Base-by-base conservation (phyloP, 1,140 invertebrate genomes). In the Drosophila setifemur region DNA sequence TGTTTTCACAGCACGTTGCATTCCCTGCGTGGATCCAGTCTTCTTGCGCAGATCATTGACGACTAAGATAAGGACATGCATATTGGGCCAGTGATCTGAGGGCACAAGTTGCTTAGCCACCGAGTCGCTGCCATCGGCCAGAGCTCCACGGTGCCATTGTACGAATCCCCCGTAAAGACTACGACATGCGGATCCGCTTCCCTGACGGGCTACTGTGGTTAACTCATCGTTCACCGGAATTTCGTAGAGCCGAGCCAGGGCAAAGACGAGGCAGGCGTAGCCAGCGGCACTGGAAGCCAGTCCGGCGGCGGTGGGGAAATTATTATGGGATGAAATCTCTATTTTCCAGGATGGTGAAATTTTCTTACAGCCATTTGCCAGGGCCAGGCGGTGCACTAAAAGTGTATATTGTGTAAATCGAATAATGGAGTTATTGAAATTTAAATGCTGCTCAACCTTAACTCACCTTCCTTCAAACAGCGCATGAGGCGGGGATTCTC, bases 301-400 rank as follows among this genome's bases (percentile, higher is more conserved):
- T 1, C 99, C 99, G 66, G 98, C 98, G 16, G 98, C 98, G 12
- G 98, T 99, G 12, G 99, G 98, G 90, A 99, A 99, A 92, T 99
- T 99, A 91, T 99, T 99, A 81, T 95, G 94, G 0, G 98, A 99
- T 90, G 95, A 96, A 71, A 99, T 96, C 71, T 95, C 95, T 18
- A 99, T 81, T 83, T 97, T 95, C 94, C 94, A 96, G 4, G 92
- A 79, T 5, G 92, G 66, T 0, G 92, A 73, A 40, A 91, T 92
- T 71, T 90, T 92, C 60, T 73, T 75, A 37, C 63, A 73, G 23
- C 69, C 83, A 50, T 64, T 81, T 1, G 85, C 90, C 47, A 91
- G 64, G 57, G 91, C 92, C 31, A 92, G 90, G 50, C 91, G 83
- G 28, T 78, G 70, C 8, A 91, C 88, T 89, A 18, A 11, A 52